Percentiles rank a stretch among this genome's conserved stretches.
phyloP scores from a whole-genome alignment of 2,797 vertebrate genomes.

The Triplophysa bombifrons region DNA sequence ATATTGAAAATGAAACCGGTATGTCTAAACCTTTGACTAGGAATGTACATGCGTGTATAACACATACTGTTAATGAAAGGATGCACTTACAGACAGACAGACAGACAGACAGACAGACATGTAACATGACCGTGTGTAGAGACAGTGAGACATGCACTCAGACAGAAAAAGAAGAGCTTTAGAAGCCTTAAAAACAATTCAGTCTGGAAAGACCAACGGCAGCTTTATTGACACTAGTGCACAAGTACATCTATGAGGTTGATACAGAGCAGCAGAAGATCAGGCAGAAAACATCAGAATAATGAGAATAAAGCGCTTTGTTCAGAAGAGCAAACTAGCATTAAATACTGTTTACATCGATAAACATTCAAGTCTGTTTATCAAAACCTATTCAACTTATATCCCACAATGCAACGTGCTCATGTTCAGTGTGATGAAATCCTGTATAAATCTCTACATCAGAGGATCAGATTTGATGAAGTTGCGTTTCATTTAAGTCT shows the following conservation, averaged over 20 bases:
- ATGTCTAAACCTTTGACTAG: neutral
- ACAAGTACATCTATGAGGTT: slow-evolving; percentile 78
- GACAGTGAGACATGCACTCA: slow-evolving; percentile 41
- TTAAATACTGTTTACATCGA: neutral
- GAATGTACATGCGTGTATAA: neutral
- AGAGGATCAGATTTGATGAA: too few species aligned
- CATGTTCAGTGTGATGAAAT: too few species aligned
- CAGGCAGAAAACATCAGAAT: slow-evolving; percentile 43
- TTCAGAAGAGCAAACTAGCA: neutral
- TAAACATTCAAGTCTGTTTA: too few species aligned
- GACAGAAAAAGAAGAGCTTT: too few species aligned
- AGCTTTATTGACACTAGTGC: slow-evolving; percentile 94
- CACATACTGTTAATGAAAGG: neutral
- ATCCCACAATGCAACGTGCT: too few species aligned
- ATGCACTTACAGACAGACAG: too few species aligned
- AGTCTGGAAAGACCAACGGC: slow-evolving; percentile 83
- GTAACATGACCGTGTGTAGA: neutral
- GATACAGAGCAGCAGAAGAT: slow-evolving; percentile 68
- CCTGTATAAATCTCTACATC: too few species aligned
- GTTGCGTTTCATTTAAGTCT: too few species aligned
- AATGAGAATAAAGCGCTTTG: slow-evolving; percentile 11
- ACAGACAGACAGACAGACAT: neutral
- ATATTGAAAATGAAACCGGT: neutral
- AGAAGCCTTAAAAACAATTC: slow-evolving; percentile 60
- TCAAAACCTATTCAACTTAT: too few species aligned